Evolutionary conservation across 2,113 vertebrate species (phyloP).

Genomic region (Otolemur garnettii): DNA sequence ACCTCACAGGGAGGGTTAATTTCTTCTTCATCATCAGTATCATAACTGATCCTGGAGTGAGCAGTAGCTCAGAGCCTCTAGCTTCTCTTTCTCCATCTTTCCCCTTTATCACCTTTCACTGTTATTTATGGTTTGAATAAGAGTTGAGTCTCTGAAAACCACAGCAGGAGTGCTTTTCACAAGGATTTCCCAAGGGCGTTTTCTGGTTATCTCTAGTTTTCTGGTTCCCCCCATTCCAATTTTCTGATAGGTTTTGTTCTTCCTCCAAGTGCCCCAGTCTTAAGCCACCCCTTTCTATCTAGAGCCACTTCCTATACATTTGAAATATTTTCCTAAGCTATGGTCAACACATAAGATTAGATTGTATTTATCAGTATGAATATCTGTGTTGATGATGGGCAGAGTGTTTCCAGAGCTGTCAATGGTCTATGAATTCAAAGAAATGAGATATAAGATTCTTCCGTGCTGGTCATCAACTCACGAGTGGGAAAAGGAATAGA

Average conservation of each 20-base stretch:
- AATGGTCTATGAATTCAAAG: background rate
- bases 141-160: background rate
- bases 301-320: background rate
- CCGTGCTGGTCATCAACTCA: background rate
- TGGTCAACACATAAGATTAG: background rate
- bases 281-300: background rate
- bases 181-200: background rate
- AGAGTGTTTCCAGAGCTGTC: background rate
- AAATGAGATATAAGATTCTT: background rate
- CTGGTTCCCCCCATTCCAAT: background rate
- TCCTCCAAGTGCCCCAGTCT: background rate
- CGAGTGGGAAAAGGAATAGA: background rate
- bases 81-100: background rate
- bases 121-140: background rate
- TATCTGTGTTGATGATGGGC: background rate
- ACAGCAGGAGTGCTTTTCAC: background rate
- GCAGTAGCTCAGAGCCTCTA: background rate
- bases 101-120: background rate
- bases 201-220: background rate
- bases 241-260: background rate
- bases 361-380: background rate
- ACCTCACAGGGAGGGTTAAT: background rate
- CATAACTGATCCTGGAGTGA: background rate
- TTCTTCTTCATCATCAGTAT: background rate
- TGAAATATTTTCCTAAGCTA: background rate